Base-by-base conservation (phyloP, 2,797 vertebrate species). In the Anguilla anguilla region DNA sequence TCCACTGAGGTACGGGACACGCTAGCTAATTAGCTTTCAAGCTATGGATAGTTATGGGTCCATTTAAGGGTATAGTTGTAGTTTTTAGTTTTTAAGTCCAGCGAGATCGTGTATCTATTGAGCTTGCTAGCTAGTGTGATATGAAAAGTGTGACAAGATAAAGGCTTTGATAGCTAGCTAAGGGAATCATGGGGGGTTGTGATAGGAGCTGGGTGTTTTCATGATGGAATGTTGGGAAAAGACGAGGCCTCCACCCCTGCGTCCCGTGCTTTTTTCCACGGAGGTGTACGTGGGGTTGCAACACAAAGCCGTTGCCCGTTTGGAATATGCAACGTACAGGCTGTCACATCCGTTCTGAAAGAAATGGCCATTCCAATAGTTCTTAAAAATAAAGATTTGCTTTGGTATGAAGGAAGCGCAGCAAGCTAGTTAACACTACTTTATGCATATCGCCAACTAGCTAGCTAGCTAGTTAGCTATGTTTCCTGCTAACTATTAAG, bases 161-260 rank as follows among this genome's bases (percentile, higher is more conserved):
- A 74, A 67, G 31, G 31, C 31, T 11, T 74, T 35, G 69, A 3
- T 31, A 17, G 13, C 67, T 69, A 31, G 25, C 67, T 35, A 39
- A 17, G 72, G 72, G 31, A 39, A 77, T 39, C 39, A 31, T 17
- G 17, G 31, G 13, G 35, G 11, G 39, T 79, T 22, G 17, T 46
- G 74, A 31, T 31, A 43, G 74, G 2, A 13, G 15, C 35, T 79
- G 31, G 74, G 74, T 79, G 74, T 79, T 77, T 77, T 79, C 74
- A 19, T 79, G 74, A 6, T 19, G 74, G 39, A 79, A 46, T 43
- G 74, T 79, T 46, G 31, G 74, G 74, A 46, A 22, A 43, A 39
- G 35, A 17, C 35, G 74, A 79, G 74, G 74, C 74, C 74, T 79
- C 74, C 74, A 79, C 74, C 35, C 35, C 74, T 39, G 74, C 31